phyloP scores from a whole-genome alignment of 2,888 invertebrate species.

The Macroteleia sp. region DNA sequence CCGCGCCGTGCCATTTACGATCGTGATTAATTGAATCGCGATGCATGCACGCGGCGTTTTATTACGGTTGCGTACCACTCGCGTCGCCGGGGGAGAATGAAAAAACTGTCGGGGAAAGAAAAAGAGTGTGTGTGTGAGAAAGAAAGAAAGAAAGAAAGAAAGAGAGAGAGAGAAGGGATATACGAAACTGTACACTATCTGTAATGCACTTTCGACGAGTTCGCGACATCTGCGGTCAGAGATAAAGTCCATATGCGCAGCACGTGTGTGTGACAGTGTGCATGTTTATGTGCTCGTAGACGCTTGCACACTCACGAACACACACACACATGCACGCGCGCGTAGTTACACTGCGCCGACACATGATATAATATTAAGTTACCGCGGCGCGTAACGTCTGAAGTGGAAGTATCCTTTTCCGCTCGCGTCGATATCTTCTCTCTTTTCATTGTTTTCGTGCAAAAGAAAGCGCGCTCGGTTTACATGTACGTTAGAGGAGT shows the following conservation, averaged over 20 bases:
- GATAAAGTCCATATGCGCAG: slow-evolving; percentile 42
- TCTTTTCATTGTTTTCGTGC: slow-evolving; percentile 12
- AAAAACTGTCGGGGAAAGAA: no score
- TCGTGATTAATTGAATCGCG: slow-evolving; percentile 12
- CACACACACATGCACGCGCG: neutral
- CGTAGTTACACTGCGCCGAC: neutral
- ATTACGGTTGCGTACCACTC: slow-evolving; percentile 4
- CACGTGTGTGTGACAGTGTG: slow-evolving; percentile 5
- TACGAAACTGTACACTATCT: slow-evolving; percentile 4
- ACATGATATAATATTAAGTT: slow-evolving; percentile 37
- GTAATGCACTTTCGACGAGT: slow-evolving; percentile 43
- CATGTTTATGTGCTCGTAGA: no score
- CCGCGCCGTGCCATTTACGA: slow-evolving; percentile 1
- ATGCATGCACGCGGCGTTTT: slow-evolving; percentile 12
- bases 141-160: no score
- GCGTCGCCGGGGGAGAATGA: neutral
- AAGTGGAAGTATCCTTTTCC: slow-evolving; percentile 25
- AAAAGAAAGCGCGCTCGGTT: neutral
- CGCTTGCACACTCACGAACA: no score
- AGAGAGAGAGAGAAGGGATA: neutral
- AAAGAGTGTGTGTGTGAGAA: no score
- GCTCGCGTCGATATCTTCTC: slow-evolving; percentile 5
- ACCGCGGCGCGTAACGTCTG: slow-evolving; percentile 23
- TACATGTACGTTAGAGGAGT: neutral
- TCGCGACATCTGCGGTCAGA: slow-evolving; percentile 52